Conservation (phyloP, 2,888 invertebrate genomes). For the Branchellion lobata region DNA sequence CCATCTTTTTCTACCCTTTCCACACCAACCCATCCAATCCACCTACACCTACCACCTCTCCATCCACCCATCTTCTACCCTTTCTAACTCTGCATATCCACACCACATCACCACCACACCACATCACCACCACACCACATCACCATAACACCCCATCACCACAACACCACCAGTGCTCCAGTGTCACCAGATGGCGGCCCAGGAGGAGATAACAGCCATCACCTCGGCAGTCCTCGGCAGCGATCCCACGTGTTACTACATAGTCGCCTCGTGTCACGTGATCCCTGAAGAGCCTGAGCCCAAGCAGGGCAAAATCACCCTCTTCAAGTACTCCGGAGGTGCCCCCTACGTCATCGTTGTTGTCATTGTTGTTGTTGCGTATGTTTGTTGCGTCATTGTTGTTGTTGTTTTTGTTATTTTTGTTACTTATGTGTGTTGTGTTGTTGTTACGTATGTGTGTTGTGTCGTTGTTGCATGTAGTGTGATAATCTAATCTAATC, state of each 20-base stretch:
- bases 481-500: no score
- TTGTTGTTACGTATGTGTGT: no score
- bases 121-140: no score
- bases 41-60: background rate
- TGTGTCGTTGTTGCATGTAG: no score
- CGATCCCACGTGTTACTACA: constrained; percentile 85
- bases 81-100: background rate
- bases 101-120: no score
- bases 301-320: constrained; percentile 82
- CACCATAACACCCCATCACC: no score
- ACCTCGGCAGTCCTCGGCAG: constrained; percentile 87
- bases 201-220: constrained; percentile 85
- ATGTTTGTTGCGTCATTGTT: background rate
- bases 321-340: constrained; percentile 83
- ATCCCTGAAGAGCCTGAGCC: constrained; percentile 95
- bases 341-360: no score
- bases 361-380: background rate
- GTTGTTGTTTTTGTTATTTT: background rate
- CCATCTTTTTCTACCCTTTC: background rate
- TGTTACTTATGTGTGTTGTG: background rate
- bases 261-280: constrained; percentile 84
- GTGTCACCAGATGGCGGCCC: constrained; percentile 85
- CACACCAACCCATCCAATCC: background rate
- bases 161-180: constrained; percentile 73
- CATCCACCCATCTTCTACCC: background rate